Percentiles rank a stretch among this genome's conserved stretches.
Conservation (phyloP, 2,888 invertebrate species). For the Macroteleia sp. region DNA sequence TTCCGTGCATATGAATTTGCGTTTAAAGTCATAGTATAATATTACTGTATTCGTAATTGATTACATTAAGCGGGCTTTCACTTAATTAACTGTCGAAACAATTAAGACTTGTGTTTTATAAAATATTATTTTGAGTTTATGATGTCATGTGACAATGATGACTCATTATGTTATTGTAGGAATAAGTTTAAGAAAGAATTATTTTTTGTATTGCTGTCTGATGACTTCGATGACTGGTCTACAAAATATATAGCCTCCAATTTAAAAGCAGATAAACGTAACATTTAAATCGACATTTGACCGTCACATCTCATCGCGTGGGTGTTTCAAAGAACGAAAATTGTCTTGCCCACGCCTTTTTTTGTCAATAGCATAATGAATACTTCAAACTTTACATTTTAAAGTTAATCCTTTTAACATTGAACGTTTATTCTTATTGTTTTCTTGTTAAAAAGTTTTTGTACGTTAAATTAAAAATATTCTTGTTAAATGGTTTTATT, state of each 20-base stretch:
- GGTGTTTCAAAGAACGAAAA: conserved; percentile 43
- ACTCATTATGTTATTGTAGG: background rate
- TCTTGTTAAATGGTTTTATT: too few species aligned
- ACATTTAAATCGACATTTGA: conserved; percentile 46
- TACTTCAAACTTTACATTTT: too few species aligned
- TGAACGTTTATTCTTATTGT: too few species aligned
- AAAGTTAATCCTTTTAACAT: conserved; percentile 8
- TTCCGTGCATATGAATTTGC: conserved; percentile 27
- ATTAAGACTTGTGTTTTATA: too few species aligned
- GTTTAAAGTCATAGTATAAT: conserved; percentile 16
- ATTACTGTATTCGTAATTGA: conserved; percentile 27
- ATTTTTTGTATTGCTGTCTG: background rate
- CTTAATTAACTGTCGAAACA: too few species aligned
- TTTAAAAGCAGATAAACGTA: conserved; percentile 33
- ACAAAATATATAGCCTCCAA: conserved; percentile 24
- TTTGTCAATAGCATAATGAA: conserved; percentile 38
- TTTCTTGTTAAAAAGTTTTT: too few species aligned
- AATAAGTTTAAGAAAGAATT: background rate
- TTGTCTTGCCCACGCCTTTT: conserved; percentile 38
- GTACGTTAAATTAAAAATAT: too few species aligned
- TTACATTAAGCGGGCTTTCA: conserved; percentile 9
- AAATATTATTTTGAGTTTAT: too few species aligned
- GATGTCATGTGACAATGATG: too few species aligned
- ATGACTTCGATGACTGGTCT: conserved; percentile 17
- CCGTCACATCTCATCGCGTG: conserved; percentile 43